Conservation (phyloP, 1,140 invertebrate genomes). For the Diorhabda elongata region DNA sequence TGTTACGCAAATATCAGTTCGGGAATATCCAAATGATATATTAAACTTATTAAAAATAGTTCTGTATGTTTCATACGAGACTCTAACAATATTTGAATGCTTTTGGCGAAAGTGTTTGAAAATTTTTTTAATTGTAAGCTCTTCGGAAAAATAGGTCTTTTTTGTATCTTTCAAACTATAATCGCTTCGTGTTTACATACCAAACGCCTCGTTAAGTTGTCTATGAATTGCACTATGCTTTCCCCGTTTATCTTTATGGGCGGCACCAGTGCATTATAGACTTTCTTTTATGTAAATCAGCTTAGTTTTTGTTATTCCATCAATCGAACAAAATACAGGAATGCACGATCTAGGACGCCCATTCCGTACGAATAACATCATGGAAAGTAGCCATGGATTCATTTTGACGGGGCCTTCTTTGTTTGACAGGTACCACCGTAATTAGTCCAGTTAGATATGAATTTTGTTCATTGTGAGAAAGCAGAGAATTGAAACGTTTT, state of each 20-base stretch:
- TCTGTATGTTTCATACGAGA: conserved; percentile 20
- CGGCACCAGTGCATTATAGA: conserved; percentile 3
- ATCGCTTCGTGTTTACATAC: conserved; percentile 12
- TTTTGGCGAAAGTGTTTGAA: conserved; percentile 8
- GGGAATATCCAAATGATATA: conserved; percentile 7
- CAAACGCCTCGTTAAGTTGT: not conserved
- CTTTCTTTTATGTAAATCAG: conserved; percentile 13
- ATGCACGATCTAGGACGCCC: not conserved
- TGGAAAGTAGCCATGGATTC: not conserved
- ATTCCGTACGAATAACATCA: not conserved
- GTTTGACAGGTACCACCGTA: not conserved
- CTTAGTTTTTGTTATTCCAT: conserved; percentile 18
- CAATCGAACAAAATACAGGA: conserved; percentile 7
- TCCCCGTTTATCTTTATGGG: conserved; percentile 15
- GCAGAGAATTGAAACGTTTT: no score
- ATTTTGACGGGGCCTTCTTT: not conserved
- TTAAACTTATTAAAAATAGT: conserved; percentile 21
- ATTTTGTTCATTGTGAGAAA: not conserved
- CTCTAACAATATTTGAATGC: not conserved
- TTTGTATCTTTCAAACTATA: conserved; percentile 21
- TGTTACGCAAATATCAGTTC: not conserved
- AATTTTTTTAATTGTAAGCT: conserved; percentile 20
- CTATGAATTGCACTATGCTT: conserved; percentile 14
- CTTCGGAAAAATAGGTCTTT: conserved; percentile 14
- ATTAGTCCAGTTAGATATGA: not conserved